Conservation (phyloP, 2,888 invertebrate species). For the Leptodirus hochenwartii region DNA sequence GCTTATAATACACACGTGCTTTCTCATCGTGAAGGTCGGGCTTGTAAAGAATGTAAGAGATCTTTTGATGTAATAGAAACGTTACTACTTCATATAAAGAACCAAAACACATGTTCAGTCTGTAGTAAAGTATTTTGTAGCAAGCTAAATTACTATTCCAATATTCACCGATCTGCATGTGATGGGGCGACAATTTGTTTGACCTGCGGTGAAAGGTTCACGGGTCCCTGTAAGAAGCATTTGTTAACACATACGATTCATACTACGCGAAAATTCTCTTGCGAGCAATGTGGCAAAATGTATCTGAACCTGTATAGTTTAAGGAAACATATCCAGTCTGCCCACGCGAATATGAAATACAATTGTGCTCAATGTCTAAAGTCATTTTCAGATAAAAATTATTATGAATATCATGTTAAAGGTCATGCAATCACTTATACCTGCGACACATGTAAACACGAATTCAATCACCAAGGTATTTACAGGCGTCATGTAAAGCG, state of each 20-base stretch:
- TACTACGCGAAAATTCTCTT: constrained; percentile 11
- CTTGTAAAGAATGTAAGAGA: background rate
- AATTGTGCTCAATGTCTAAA: constrained; percentile 12
- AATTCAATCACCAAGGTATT: background rate
- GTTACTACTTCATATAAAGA: background rate
- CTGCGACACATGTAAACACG: background rate
- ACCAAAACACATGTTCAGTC: too few relatives aligned
- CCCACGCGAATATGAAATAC: constrained; percentile 10
- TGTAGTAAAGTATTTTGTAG: too few relatives aligned
- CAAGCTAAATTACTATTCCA: too few relatives aligned
- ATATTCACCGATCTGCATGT: too few relatives aligned
- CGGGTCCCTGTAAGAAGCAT: too few relatives aligned
- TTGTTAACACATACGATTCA: too few relatives aligned
- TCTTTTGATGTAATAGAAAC: background rate
- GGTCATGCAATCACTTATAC: background rate
- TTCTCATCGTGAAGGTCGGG: background rate
- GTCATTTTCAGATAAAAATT: too few relatives aligned
- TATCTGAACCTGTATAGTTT: background rate
- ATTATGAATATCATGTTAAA: constrained; percentile 6
- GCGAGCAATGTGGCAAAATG: constrained; percentile 4
- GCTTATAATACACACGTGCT: constrained; percentile 4
- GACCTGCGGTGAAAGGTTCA: too few relatives aligned
- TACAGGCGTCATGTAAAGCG: background rate
- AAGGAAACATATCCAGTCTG: constrained; percentile 9
- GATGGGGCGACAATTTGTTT: too few relatives aligned